These are phyloP conservation scores for Plutella xylostella DNA, from an alignment of 2,888 invertebrate genomes.

Conservation along the genomic window DNA sequence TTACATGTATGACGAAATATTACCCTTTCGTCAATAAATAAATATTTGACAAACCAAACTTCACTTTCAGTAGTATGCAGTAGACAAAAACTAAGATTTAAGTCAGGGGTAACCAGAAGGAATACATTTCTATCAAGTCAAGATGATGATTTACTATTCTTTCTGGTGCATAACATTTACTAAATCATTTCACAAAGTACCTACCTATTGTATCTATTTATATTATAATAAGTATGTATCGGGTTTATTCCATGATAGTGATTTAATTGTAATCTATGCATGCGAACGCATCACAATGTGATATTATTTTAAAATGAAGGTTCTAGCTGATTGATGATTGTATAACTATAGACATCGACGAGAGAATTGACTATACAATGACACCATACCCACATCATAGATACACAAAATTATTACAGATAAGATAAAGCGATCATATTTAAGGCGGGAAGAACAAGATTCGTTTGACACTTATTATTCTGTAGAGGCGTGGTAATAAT, in stretches of 20 bases:
- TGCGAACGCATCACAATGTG: too few species aligned
- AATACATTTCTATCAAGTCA: neutral
- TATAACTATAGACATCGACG: too few species aligned
- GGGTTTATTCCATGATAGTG: too few species aligned
- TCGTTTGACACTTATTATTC: slow-evolving; percentile 26
- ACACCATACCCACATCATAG: neutral
- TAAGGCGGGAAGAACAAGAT: neutral
- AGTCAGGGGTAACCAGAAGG: neutral
- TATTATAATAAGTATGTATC: too few species aligned
- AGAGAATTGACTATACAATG: too few species aligned
- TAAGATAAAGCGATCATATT: slow-evolving; percentile 34
- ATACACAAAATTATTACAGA: slow-evolving; percentile 23
- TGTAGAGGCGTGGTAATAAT: slow-evolving; percentile 19
- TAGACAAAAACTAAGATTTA: neutral
- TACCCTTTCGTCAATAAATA: slow-evolving; percentile 43
- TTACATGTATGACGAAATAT: slow-evolving; percentile 37
- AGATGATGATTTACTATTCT: too few species aligned
- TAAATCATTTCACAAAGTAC: too few species aligned
- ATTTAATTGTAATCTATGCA: too few species aligned
- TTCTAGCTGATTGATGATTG: too few species aligned
- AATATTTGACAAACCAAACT: slow-evolving; percentile 33
- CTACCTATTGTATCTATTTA: too few species aligned
- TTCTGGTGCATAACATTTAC: too few species aligned
- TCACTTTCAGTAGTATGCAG: slow-evolving; percentile 30
- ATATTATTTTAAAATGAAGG: too few species aligned